Percentiles rank a stretch among this genome's conserved stretches.
Evolutionary conservation across 30 jellyfish, hydroid and myxozoan species (phyloP).

Genomic region (Hydractinia symbiolongicarpus): DNA sequence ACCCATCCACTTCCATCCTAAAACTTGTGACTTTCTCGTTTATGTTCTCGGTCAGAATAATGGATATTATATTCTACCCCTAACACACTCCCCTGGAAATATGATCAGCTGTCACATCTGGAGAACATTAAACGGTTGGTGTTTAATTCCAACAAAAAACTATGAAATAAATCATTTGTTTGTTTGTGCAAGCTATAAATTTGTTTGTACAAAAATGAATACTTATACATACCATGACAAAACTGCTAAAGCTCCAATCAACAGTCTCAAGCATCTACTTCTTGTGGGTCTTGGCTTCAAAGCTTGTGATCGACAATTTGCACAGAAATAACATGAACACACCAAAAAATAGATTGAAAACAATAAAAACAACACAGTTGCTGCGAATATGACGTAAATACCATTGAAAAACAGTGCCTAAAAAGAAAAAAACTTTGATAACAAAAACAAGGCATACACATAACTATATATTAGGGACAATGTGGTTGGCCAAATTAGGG

Average conservation of each 20-base stretch:
- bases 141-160: no score
- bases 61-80: no score
- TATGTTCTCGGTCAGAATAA: no score
- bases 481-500: no score
- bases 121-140: no score
- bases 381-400: conserved; percentile 47
- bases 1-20: no score
- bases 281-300: conserved; percentile 77
- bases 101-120: no score
- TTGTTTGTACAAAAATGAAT: not conserved
- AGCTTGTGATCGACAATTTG: conserved; percentile 74
- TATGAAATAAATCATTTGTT: no score
- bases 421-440: not conserved
- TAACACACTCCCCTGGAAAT: no score
- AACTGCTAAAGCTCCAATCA: conserved; percentile 67
- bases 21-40: no score
- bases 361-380: conserved; percentile 43
- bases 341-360: conserved; percentile 63
- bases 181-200: not conserved
- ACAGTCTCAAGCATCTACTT: conserved; percentile 66
- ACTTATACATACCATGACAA: conserved; percentile 58
- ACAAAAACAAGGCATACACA: not conserved
- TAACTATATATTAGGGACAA: no score
- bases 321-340: conserved; percentile 84
- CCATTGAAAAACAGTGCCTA: conserved; percentile 96